Evolutionary conservation across 2,113 vertebrate species (phyloP).

Genomic region (Pangasianodon gigas): DNA sequence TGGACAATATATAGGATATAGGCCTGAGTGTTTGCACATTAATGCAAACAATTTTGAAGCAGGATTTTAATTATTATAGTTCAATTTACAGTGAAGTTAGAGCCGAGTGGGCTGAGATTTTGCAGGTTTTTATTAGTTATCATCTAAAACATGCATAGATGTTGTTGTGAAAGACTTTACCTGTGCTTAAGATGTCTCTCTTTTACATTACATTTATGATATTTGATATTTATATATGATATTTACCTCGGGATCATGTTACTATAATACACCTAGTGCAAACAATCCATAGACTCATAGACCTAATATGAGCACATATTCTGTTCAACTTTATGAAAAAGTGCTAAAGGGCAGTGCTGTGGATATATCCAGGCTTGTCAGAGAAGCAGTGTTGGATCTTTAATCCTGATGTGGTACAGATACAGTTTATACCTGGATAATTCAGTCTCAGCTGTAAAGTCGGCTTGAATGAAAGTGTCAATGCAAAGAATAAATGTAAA

Average conservation of each 20-base stretch:
- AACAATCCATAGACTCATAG: background rate
- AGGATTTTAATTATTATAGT: background rate
- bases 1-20: background rate
- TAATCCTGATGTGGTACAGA: background rate
- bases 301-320: background rate
- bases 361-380: background rate
- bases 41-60: background rate
- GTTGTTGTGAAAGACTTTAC: background rate
- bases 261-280: background rate
- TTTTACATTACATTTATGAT: background rate
- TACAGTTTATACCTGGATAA: background rate
- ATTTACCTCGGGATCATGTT: background rate
- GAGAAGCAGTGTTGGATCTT: background rate
- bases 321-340: background rate
- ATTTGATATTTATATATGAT: background rate
- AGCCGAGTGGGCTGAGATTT: background rate
- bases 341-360: background rate
- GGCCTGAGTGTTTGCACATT: background rate
- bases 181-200: background rate
- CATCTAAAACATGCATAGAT: background rate
- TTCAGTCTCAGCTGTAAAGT: background rate
- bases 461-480: background rate
- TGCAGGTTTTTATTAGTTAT: background rate
- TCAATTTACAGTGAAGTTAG: background rate
- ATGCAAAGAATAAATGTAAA: background rate